Evolutionary conservation across 2,113 vertebrate species (phyloP).

Genomic region (Verasper variegatus): DNA sequence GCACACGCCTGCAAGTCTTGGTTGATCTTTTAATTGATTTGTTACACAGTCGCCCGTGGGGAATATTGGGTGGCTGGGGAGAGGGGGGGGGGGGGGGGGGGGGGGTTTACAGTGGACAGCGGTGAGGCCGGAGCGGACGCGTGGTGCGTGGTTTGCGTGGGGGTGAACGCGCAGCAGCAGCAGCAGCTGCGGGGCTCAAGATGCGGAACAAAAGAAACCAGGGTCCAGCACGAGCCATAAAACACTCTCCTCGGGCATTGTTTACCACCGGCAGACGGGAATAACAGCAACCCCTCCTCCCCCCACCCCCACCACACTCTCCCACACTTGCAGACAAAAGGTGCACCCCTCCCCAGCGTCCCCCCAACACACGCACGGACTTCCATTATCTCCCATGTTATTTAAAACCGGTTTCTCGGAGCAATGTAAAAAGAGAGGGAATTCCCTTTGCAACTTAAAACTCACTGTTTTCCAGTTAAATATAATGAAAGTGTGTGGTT

Average conservation of each 20-base stretch:
- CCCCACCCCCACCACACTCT: constrained; percentile 53
- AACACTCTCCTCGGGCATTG: constrained; percentile 83
- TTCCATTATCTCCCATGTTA: constrained; percentile 39
- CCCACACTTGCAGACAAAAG: constrained; percentile 76
- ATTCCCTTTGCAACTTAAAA: too few species aligned
- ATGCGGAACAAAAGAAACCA: constrained; percentile 88
- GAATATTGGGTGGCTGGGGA: constrained; percentile 27
- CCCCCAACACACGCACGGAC: constrained; percentile 61
- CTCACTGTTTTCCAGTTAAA: not conserved
- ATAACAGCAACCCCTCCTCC: constrained; percentile 38
- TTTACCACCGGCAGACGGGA: constrained; percentile 79
- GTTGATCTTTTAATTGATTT: constrained; percentile 65
- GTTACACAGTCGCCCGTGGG: constrained; percentile 61
- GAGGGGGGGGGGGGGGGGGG: too few species aligned
- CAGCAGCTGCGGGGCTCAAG: constrained; percentile 87
- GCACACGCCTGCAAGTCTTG: not conserved
- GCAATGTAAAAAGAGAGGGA: not conserved
- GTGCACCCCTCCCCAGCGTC: constrained; percentile 28
- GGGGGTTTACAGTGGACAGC: not conserved
- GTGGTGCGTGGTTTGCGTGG: constrained; percentile 70
- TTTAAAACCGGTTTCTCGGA: constrained; percentile 33
- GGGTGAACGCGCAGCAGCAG: constrained; percentile 83
- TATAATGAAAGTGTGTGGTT: not conserved
- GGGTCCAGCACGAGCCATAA: constrained; percentile 87
- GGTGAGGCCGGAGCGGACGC: constrained; percentile 13